A percentile compares a stretch with the other conserved stretches of the same genome.
phyloP scores from a whole-genome alignment of 1,140 invertebrate genomes.

The Dolichoris vasculosae region DNA sequence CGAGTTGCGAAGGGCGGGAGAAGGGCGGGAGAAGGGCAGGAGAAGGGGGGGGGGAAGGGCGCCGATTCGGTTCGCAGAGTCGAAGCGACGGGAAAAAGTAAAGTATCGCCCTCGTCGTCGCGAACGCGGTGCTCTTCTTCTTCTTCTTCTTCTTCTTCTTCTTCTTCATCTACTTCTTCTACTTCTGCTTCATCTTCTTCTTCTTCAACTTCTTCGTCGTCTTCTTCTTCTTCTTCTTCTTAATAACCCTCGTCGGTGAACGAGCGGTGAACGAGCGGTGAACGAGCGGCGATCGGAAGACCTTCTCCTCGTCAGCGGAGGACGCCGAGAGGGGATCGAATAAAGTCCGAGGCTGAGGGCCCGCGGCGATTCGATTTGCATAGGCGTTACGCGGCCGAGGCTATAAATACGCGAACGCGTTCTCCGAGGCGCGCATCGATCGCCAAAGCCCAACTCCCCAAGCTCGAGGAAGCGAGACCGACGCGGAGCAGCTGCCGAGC shows the following conservation, averaged over 20 bases:
- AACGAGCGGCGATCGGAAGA: background rate
- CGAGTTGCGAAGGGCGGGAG: background rate
- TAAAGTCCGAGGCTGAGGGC: background rate
- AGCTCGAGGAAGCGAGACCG: background rate
- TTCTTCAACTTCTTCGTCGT: too few species aligned
- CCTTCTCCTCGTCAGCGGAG: background rate
- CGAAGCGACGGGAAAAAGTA: background rate
- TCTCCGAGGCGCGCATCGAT: constrained; percentile 35
- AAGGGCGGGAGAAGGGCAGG: background rate
- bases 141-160: too few species aligned
- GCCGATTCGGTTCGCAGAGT: too few species aligned
- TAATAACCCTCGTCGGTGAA: constrained; percentile 22
- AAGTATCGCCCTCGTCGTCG: background rate
- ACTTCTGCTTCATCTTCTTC: too few species aligned
- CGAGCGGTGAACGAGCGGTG: too few species aligned
- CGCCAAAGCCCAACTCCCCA: background rate
- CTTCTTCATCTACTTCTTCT: too few species aligned
- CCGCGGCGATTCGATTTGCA: constrained; percentile 30
- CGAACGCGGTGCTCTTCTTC: too few species aligned
- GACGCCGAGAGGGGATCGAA: background rate
- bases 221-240: too few species aligned
- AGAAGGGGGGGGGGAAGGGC: background rate
- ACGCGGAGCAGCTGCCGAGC: background rate
- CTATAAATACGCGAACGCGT: constrained; percentile 46
- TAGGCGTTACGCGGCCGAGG: constrained; percentile 32